Percentiles rank a stretch among this genome's conserved stretches.
Evolutionary conservation across 2,797 vertebrate genomes (phyloP).

Genomic region (Pantherophis vulpinus): DNA sequence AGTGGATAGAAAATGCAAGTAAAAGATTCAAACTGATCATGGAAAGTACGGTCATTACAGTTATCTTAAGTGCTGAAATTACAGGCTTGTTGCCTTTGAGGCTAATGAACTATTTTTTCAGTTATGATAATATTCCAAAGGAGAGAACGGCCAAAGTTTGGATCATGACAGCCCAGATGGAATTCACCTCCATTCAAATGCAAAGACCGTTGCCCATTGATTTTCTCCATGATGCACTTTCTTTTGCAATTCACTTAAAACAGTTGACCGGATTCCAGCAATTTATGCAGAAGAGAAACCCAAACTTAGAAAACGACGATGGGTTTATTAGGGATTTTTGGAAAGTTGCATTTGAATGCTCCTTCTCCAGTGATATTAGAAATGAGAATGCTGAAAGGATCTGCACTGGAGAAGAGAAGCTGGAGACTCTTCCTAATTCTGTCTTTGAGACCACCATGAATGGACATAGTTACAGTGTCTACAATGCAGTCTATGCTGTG

Average conservation of each 20-base stretch:
- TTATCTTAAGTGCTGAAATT: neutral
- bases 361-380: too few relatives aligned
- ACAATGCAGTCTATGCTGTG: neutral
- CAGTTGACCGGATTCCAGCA: neutral
- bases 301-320: neutral
- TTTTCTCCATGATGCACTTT: neutral
- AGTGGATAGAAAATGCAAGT: neutral
- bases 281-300: neutral
- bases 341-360: too few relatives aligned
- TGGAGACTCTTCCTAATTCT: too few relatives aligned
- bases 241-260: neutral
- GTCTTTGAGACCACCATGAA: too few relatives aligned
- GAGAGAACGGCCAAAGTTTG: neutral
- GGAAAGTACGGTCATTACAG: neutral
- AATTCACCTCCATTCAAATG: neutral
- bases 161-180: too few relatives aligned
- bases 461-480: neutral
- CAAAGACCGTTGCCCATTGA: neutral
- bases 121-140: neutral
- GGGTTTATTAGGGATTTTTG: neutral
- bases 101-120: neutral
- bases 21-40: neutral
- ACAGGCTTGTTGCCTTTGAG: neutral
- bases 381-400: too few relatives aligned
- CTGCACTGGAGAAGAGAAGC: too few relatives aligned